Conservation (phyloP, 2,888 invertebrate genomes). For the Thera obeliscata region DNA sequence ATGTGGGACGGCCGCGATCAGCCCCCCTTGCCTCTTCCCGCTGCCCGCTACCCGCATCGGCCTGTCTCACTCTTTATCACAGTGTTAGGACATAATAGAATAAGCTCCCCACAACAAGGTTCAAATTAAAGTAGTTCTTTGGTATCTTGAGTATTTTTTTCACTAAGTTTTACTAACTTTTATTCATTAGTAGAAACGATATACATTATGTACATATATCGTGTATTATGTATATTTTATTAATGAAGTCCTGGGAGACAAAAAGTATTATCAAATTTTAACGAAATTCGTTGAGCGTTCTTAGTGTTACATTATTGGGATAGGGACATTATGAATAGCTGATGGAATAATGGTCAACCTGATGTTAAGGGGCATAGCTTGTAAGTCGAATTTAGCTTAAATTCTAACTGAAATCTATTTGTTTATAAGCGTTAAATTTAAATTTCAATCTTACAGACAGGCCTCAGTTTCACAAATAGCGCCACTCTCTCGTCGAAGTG, state of each 20-base stretch:
- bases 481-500: slow-evolving; percentile 4
- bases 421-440: not conserved
- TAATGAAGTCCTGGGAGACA: not conserved
- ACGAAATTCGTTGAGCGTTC: not conserved
- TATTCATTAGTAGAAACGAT: too few species aligned
- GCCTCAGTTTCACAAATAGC: not conserved
- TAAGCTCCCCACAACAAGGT: too few species aligned
- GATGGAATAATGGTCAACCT: too few species aligned
- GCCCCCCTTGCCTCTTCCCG: slow-evolving; percentile 28
- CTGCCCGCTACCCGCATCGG: slow-evolving; percentile 22
- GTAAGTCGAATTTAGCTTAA: too few species aligned
- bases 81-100: too few species aligned
- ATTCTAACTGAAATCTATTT: too few species aligned
- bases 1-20: slow-evolving; percentile 69
- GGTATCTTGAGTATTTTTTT: too few species aligned
- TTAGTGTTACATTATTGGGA: not conserved
- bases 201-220: too few species aligned
- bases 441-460: not conserved
- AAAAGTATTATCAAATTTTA: too few species aligned
- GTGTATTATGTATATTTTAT: not conserved
- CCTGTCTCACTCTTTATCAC: slow-evolving; percentile 16
- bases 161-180: too few species aligned
- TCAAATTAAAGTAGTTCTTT: too few species aligned
- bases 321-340: not conserved
- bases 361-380: too few species aligned